A percentile compares a stretch with the other conserved stretches of the same genome.
These are phyloP conservation scores for Danio kyathit DNA, from an alignment of 2,797 vertebrate genomes.

Conservation along the genomic window DNA sequence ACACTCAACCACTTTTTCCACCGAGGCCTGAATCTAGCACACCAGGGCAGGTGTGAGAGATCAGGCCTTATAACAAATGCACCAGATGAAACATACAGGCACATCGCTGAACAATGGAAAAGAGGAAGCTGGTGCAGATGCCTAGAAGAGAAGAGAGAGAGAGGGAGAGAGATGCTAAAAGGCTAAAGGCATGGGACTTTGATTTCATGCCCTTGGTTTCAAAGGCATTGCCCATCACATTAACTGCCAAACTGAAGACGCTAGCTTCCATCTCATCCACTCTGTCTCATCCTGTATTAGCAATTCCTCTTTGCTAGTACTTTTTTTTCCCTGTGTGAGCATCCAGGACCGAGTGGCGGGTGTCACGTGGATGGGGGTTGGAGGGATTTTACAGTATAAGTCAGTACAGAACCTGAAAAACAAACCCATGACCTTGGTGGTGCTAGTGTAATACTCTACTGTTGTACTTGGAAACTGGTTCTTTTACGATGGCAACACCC, in stretches of 20 bases:
- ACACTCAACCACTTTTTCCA: slow-evolving; percentile 54
- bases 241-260: slow-evolving; percentile 45
- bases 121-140: slow-evolving; percentile 52
- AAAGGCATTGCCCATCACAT: slow-evolving; percentile 52
- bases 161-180: slow-evolving; percentile 44
- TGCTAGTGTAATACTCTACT: not conserved
- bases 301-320: slow-evolving; percentile 36
- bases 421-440: not conserved
- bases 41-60: slow-evolving; percentile 47
- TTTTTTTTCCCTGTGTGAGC: slow-evolving; percentile 47
- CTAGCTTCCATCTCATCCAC: slow-evolving; percentile 27
- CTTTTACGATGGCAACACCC: not conserved
- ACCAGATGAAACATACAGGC: slow-evolving; percentile 60
- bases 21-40: slow-evolving; percentile 66
- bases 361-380: slow-evolving; percentile 48
- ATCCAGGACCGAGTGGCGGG: not conserved
- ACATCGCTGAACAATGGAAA: slow-evolving; percentile 46
- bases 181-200: slow-evolving; percentile 58
- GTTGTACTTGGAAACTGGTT: not conserved
- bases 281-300: slow-evolving; percentile 32
- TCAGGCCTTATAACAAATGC: slow-evolving; percentile 50
- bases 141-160: slow-evolving; percentile 47
- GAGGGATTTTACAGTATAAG: not conserved
- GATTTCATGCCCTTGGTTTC: slow-evolving; percentile 54
- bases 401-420: not conserved